These are phyloP conservation scores for Peromyscus californicus DNA, from an alignment of 2,113 vertebrate genomes.

Conservation along the genomic window DNA sequence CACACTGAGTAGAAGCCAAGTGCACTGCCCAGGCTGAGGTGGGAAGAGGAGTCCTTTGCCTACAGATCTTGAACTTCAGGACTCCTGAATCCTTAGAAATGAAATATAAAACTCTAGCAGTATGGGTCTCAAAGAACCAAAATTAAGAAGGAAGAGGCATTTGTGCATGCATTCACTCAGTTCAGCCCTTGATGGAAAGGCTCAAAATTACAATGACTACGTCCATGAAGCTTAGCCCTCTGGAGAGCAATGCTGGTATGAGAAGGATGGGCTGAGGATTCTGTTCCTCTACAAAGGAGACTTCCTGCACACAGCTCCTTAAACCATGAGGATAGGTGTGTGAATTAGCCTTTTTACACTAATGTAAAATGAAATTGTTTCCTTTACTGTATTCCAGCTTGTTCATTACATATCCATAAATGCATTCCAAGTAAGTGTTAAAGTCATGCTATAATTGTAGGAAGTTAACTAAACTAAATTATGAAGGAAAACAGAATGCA, in stretches of 20 bases:
- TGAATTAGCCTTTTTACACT: neutral
- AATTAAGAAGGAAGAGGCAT: neutral
- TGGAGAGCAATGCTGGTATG: neutral
- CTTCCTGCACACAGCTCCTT: neutral
- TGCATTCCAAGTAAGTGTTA: neutral
- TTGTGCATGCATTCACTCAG: neutral
- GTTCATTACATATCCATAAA: constrained; percentile 14
- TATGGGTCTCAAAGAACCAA: neutral
- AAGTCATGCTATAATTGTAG: neutral
- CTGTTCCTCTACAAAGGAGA: neutral
- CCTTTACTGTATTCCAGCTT: neutral
- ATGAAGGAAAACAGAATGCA: constrained; percentile 1
- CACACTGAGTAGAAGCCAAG: neutral
- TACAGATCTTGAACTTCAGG: neutral
- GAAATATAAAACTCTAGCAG: neutral
- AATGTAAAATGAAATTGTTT: neutral
- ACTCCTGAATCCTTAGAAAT: neutral
- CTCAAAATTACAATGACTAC: neutral
- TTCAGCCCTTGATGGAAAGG: neutral
- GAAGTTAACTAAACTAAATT: constrained; percentile 40
- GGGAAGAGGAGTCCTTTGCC: neutral
- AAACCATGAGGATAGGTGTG: neutral
- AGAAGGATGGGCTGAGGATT: neutral
- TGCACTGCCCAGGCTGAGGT: neutral
- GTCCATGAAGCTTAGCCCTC: constrained; percentile 1